A percentile compares a stretch with the other conserved stretches of the same genome.
These are phyloP conservation scores for Oncorhynchus nerka DNA, from an alignment of 2,113 vertebrate species.

Conservation along the genomic window DNA sequence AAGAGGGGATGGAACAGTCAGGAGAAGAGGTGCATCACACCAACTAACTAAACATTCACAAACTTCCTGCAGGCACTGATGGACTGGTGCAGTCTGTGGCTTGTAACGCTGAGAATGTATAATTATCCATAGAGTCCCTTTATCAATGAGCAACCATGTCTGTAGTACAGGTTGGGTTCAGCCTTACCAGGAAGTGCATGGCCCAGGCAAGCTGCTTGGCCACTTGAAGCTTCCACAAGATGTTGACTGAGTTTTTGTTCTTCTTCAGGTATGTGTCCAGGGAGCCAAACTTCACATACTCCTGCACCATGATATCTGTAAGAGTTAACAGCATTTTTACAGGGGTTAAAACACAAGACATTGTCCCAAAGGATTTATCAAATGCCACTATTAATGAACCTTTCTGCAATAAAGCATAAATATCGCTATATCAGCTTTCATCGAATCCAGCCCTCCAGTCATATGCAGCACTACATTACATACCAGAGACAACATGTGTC, in stretches of 20 bases:
- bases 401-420: neutral
- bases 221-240: constrained; percentile 96
- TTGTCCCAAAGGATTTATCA: neutral
- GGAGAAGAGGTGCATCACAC: neutral
- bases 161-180: neutral
- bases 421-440: neutral
- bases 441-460: neutral
- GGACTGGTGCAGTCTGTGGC: neutral
- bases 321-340: neutral
- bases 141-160: neutral
- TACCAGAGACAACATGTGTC: too few relatives aligned
- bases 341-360: neutral
- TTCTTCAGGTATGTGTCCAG: constrained; percentile 94
- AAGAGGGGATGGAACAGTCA: neutral
- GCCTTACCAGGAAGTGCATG: constrained; percentile 93
- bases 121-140: neutral
- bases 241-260: constrained; percentile 88
- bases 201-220: constrained; percentile 96
- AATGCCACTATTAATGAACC: neutral
- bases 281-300: constrained; percentile 93
- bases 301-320: constrained; percentile 96
- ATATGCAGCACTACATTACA: too few relatives aligned
- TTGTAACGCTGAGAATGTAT: neutral
- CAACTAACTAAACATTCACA: neutral
- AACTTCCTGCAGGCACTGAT: neutral